Percentiles rank a stretch among this genome's conserved stretches.
These are phyloP conservation scores for Aphidius colemani DNA, from an alignment of 2,888 invertebrate genomes.

Conservation along the genomic window DNA sequence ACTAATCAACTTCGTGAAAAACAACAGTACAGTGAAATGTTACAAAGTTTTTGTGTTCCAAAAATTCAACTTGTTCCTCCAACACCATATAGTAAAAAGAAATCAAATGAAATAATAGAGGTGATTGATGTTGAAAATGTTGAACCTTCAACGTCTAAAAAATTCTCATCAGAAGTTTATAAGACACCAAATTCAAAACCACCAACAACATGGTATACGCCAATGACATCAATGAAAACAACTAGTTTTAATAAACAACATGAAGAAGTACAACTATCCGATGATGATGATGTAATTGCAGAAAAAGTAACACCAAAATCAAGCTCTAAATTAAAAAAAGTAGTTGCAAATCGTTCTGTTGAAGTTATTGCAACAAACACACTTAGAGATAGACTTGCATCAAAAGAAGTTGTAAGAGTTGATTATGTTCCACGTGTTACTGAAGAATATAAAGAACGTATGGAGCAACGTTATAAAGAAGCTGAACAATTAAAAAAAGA, in stretches of 20 bases:
- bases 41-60: slow-evolving; percentile 43
- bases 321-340: neutral
- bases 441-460: slow-evolving; percentile 46
- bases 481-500: slow-evolving; percentile 46
- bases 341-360: neutral
- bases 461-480: slow-evolving; percentile 45
- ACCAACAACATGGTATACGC: slow-evolving; percentile 22
- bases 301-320: neutral
- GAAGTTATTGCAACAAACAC: slow-evolving; percentile 42
- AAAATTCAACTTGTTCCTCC: slow-evolving; percentile 35
- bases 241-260: neutral
- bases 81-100: slow-evolving; percentile 28
- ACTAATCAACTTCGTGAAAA: slow-evolving; percentile 44
- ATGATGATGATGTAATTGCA: neutral
- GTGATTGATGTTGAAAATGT: slow-evolving; percentile 47
- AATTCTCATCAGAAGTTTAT: slow-evolving; percentile 18
- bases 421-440: slow-evolving; percentile 44
- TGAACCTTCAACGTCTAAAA: slow-evolving; percentile 25
- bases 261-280: slow-evolving; percentile 19
- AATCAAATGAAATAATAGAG: slow-evolving; percentile 35
- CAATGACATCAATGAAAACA: neutral
- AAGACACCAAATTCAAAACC: slow-evolving; percentile 27
- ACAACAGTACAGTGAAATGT: slow-evolving; percentile 45
- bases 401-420: slow-evolving; percentile 44
- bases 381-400: slow-evolving; percentile 46